These are phyloP conservation scores for Falco novaeseelandiae DNA, from an alignment of 2,797 vertebrate species.

Conservation along the genomic window DNA sequence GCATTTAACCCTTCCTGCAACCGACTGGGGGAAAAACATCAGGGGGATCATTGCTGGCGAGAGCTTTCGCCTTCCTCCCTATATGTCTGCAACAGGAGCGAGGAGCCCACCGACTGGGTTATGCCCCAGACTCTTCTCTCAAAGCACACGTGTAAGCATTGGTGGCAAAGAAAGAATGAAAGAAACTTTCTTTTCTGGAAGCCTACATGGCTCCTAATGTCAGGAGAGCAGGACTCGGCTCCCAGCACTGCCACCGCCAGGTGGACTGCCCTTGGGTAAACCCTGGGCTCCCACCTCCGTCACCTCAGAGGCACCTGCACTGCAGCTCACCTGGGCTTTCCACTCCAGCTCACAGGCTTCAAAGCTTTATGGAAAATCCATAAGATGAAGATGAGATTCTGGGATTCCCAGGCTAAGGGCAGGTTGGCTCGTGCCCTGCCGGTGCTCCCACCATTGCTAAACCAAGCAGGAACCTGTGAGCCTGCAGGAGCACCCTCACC, in stretches of 20 bases:
- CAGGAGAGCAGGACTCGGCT: not conserved
- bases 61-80: not conserved
- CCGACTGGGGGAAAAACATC: fast-evolving
- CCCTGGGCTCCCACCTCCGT: not conserved
- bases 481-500: not conserved
- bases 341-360: not conserved
- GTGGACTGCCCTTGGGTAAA: not conserved
- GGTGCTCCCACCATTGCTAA: not conserved
- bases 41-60: not conserved
- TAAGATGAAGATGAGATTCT: not conserved
- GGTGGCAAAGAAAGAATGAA: not conserved
- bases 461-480: not conserved
- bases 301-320: not conserved
- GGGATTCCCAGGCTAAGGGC: not conserved
- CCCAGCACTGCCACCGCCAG: not conserved
- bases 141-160: not conserved
- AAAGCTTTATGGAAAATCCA: not conserved
- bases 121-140: not conserved
- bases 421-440: not conserved
- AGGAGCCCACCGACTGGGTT: not conserved
- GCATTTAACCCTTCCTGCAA: slow-evolving; percentile 46
- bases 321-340: not conserved
- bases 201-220: not conserved
- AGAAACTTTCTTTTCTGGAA: not conserved
- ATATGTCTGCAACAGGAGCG: not conserved